Base-by-base conservation (phyloP, 1,140 invertebrate species). In the Euglossa dilemma region DNA sequence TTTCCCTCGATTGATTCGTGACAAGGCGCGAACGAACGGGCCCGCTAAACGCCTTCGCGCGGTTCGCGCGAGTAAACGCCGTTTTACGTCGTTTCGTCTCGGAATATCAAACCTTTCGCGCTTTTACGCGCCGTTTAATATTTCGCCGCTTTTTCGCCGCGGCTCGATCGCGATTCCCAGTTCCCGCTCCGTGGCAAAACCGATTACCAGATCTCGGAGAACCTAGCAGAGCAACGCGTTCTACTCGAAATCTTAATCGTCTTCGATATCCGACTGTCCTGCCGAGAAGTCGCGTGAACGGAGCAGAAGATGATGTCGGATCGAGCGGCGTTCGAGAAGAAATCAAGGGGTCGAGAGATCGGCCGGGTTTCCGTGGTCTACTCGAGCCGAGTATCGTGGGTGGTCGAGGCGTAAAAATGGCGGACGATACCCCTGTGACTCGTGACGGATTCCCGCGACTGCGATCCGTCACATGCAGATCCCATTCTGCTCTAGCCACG, bases 381-480 rank as follows among this genome's bases (percentile, higher is more conserved):
- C n/a, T 28, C 25, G 28, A 64, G 16, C 14, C 0, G 11, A 36
- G 28, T 36, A 12, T 25, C 61, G 80, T 77, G 73, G 80, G 80
- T 82, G 73, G 80, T 47, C 72, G 61, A 14, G 6, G 14, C 20
- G 64, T 28, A 54, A 76, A 82, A 82, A 54, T 56, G 45, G 59
- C 54, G 28, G n/a, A 72, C 79, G 67, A 81, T 20, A 74, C 79
- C 54, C 77, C 80, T 54, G 57, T 92, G 89, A 92, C 88, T 88
- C 80, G 88, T 91, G 89, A 91, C 88, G 88, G 88, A 91, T 91
- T 77, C 82, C 14, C 79, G 66, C 79, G 61, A 81, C 77, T 52
- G 25, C 71, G 87, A 93, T 93, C 92, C 91, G 91, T 93, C 90
- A 93, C 91, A 92, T 92, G 90, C 91, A 91, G 91, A 93, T 93